Evolutionary conservation across 2,888 invertebrate species (phyloP).

Genomic region (Bembecia ichneumoniformis): DNA sequence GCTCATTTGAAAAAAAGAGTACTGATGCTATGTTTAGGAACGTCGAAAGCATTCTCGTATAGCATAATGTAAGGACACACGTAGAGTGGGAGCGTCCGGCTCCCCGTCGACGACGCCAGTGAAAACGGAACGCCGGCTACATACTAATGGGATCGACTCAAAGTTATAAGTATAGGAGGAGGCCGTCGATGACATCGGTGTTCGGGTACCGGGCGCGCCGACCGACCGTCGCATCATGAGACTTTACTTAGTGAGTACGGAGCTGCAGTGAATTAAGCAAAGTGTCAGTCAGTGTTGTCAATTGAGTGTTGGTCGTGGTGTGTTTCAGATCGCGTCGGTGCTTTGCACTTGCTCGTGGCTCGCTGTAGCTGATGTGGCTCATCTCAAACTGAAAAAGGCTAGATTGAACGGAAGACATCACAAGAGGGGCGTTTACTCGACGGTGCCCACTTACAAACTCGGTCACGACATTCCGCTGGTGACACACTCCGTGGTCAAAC

Average conservation of each 20-base stretch:
- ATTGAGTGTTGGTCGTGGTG: conserved; percentile 28
- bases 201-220: conserved; percentile 37
- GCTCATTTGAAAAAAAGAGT: conserved; percentile 22
- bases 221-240: conserved; percentile 49
- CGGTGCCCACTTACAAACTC: conserved; percentile 59
- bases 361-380: conserved; percentile 38
- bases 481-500: conserved; percentile 61
- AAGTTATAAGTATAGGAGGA: conserved; percentile 66
- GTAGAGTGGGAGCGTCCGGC: conserved; percentile 43
- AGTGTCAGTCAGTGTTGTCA: conserved; percentile 10
- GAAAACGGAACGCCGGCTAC: conserved; percentile 51
- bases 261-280: conserved; percentile 14
- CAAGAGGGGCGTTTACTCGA: conserved; percentile 51
- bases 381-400: conserved; percentile 39
- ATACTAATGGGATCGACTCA: conserved; percentile 47
- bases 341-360: conserved; percentile 42
- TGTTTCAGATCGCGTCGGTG: conserved; percentile 56
- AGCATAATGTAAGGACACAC: conserved; percentile 33
- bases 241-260: conserved; percentile 44
- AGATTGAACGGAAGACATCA: conserved; percentile 46
- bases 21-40: conserved; percentile 33
- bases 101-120: conserved; percentile 29
- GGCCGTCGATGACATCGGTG: conserved; percentile 35
- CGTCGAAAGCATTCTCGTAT: conserved; percentile 47
- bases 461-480: conserved; percentile 62